Evolutionary conservation across 2,888 invertebrate species (phyloP).

Genomic region (Pseudococcus jackbeardsleyi): DNA sequence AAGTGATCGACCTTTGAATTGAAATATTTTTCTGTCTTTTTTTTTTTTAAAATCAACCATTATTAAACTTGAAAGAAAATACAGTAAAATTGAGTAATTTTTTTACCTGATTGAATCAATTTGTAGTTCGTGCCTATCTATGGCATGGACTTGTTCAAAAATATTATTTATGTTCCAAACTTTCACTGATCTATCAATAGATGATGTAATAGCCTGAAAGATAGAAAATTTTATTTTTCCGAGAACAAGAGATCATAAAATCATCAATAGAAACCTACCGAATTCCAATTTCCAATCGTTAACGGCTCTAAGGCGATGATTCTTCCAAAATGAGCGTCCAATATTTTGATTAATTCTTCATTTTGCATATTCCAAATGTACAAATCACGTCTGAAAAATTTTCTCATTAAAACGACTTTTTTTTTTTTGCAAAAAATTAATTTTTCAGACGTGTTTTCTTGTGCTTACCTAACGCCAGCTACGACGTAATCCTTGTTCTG

Average conservation of each 20-base stretch:
- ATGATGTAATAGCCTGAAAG: conserved; percentile 88
- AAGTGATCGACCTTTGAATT: too few species aligned
- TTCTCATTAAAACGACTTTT: neutral
- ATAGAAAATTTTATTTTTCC: neutral
- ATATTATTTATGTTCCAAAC: conserved; percentile 99
- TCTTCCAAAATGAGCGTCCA: conserved; percentile 97
- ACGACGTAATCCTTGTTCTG: conserved; percentile 92
- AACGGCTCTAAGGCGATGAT: conserved; percentile 92
- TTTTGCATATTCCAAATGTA: conserved; percentile 93
- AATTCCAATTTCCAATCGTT: conserved; percentile 91
- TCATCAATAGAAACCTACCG: conserved; percentile 68
- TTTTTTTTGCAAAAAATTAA: neutral
- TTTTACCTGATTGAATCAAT: conserved; percentile 89
- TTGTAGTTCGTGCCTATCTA: conserved; percentile 94
- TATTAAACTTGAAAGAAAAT: too few species aligned
- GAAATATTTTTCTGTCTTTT: too few species aligned
- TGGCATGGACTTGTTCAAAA: conserved; percentile 96
- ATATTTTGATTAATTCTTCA: conserved; percentile 85
- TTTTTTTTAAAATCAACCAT: too few species aligned
- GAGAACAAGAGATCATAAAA: neutral
- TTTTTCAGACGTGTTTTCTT: conserved; percentile 55
- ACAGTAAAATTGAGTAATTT: neutral
- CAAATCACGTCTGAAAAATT: conserved; percentile 81
- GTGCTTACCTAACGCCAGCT: conserved; percentile 85
- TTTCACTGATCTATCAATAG: conserved; percentile 97